Percentiles rank a stretch among this genome's conserved stretches.
phyloP scores from a whole-genome alignment of 2,113 vertebrate species.

The Casuarius casuarius region DNA sequence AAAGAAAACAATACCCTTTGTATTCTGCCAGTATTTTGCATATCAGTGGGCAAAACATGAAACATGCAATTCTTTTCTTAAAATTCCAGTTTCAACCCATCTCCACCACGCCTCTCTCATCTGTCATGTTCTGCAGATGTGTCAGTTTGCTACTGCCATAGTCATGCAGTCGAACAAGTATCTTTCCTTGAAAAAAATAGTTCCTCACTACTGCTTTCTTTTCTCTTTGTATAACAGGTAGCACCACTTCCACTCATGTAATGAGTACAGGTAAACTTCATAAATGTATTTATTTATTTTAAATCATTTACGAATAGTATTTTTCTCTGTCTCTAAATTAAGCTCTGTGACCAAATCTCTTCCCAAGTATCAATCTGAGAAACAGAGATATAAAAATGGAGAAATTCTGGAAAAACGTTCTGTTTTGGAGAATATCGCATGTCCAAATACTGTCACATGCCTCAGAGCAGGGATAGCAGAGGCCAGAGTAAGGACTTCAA shows the following conservation, averaged over 20 bases:
- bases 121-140: background rate
- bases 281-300: background rate
- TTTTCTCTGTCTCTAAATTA: background rate
- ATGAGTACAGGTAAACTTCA: too few relatives aligned
- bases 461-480: too few relatives aligned
- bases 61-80: background rate
- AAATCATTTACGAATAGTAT: background rate
- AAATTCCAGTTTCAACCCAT: background rate
- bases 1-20: background rate
- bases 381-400: background rate
- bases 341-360: background rate
- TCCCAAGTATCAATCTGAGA: background rate
- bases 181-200: background rate
- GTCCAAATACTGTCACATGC: too few relatives aligned
- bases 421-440: background rate
- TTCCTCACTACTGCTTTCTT: background rate
- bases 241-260: too few relatives aligned
- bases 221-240: background rate
- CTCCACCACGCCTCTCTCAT: background rate
- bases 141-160: background rate
- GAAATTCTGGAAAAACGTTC: background rate
- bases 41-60: background rate
- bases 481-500: too few relatives aligned
- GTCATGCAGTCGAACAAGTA: accelerated
- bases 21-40: background rate